These are phyloP conservation scores for Apoderus coryli DNA, from an alignment of 2,888 invertebrate species.

Conservation along the genomic window DNA sequence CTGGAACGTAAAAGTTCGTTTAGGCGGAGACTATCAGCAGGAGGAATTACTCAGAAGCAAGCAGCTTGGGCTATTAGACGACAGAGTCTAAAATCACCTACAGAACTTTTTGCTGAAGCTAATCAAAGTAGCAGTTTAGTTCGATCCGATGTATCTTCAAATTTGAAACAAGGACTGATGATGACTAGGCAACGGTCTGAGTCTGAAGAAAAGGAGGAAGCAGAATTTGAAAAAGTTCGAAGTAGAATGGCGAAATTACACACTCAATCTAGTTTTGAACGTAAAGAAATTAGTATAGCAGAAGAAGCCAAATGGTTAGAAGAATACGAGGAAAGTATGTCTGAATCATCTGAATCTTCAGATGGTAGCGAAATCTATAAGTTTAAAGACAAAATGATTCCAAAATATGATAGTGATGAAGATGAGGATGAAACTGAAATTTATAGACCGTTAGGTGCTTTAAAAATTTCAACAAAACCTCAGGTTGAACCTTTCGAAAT, in stretches of 20 bases:
- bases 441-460: slow-evolving; percentile 45
- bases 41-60: slow-evolving; percentile 29
- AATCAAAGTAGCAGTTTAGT: slow-evolving; percentile 22
- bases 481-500: slow-evolving; percentile 44
- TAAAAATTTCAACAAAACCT: slow-evolving; percentile 30
- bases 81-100: slow-evolving; percentile 25
- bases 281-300: slow-evolving; percentile 22
- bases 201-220: slow-evolving; percentile 30
- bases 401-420: slow-evolving; percentile 13
- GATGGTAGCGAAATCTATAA: slow-evolving; percentile 22
- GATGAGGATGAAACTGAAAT: slow-evolving; percentile 45
- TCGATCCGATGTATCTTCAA: slow-evolving; percentile 18
- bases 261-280: slow-evolving; percentile 21
- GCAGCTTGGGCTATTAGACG: slow-evolving; percentile 28
- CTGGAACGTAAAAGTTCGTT: slow-evolving; percentile 35
- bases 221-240: slow-evolving; percentile 26
- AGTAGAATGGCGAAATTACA: slow-evolving; percentile 24
- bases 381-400: slow-evolving; percentile 11
- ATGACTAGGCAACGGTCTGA: slow-evolving; percentile 25
- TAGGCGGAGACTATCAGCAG: slow-evolving; percentile 36
- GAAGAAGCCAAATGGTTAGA: slow-evolving; percentile 36
- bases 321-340: slow-evolving; percentile 27
- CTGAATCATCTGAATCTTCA: slow-evolving; percentile 24
- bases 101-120: slow-evolving; percentile 23
- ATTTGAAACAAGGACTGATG: slow-evolving; percentile 22